Evolutionary conservation across 1,140 invertebrate species (phyloP), one percentile per base, ranked within the genome.

Genomic region (Brachionus asplanchnoidis): DNA sequence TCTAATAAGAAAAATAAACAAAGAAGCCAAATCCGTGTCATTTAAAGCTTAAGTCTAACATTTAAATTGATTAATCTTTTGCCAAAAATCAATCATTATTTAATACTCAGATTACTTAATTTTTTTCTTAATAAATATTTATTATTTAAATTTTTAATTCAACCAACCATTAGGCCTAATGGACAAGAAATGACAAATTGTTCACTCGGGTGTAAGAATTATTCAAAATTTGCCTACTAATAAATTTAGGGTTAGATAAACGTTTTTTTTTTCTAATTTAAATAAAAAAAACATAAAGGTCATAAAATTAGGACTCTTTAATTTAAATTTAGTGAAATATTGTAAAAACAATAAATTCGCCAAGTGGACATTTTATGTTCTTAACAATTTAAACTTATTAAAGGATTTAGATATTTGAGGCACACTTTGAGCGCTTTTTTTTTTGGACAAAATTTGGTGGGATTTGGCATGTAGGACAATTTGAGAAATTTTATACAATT

Each of bases 341-440:
- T 42, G 17, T 42, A 73, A 73, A 32, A 73, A 40, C 17, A 73
- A 73, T 42, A 73, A 73, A 73, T 73, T 73, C 17, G 68, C 68
- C 42, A 42, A 73, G 68, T 73, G 68, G 68, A 73, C 68, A 73
- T 73, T 73, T 73, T 73, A 73, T 73, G 36, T 20, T 42, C 36
- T 73, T 42, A 73, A 23, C 14, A 73, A 42, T 73, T 42, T 73
- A 73, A 73, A 73, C 68, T 73, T 73, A 73, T 73, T 73, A 73
- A 73, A 42, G 36, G 68, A 73, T 73, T 73, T 73, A 17, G 68
- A 73, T 36, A 73, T 73, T 73, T 23, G 17, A 42, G 36, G 32
- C 32, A 32, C 26, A 17, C 32, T 68, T 42, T n/a, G 44, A 73
- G 14, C 6, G 17, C 17, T 42, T 44, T 40, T 42, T n/a, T n/a